phyloP scores from a whole-genome alignment of 2,888 invertebrate genomes.

The Synanthedon tipuliformis region DNA sequence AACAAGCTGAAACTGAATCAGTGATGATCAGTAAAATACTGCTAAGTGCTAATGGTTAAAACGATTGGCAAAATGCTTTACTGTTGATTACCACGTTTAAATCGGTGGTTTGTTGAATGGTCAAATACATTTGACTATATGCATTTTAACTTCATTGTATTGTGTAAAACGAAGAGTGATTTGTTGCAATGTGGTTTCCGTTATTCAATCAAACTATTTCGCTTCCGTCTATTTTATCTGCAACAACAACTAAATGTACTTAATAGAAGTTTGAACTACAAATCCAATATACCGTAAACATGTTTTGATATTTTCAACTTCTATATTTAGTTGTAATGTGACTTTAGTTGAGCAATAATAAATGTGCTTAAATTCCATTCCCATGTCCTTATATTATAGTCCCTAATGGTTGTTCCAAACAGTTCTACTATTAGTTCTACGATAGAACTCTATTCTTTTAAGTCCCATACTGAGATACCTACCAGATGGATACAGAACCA shows the following conservation, averaged over 20 bases:
- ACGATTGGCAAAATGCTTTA: background rate
- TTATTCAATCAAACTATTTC: background rate
- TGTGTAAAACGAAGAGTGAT: background rate
- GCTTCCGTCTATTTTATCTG: background rate
- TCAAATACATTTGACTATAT: background rate
- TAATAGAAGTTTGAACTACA: background rate
- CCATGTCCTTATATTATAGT: too few relatives aligned
- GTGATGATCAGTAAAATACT: background rate
- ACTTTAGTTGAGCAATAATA: background rate
- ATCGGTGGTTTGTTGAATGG: background rate
- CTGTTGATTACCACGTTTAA: background rate
- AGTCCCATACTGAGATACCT: too few relatives aligned
- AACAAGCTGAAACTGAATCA: background rate
- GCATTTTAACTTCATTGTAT: background rate
- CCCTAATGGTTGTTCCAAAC: too few relatives aligned
- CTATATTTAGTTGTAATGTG: background rate
- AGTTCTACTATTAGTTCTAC: too few relatives aligned
- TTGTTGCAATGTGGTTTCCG: background rate
- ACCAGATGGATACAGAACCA: too few relatives aligned
- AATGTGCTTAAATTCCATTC: background rate
- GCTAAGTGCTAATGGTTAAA: background rate
- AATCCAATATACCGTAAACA: background rate
- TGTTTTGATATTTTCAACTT: background rate
- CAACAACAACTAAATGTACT: background rate
- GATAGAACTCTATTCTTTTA: too few relatives aligned